A percentile compares a stretch with the other conserved stretches of the same genome.
These are phyloP conservation scores for Papilio dardanus DNA, from an alignment of 1,140 invertebrate species.

Conservation along the genomic window DNA sequence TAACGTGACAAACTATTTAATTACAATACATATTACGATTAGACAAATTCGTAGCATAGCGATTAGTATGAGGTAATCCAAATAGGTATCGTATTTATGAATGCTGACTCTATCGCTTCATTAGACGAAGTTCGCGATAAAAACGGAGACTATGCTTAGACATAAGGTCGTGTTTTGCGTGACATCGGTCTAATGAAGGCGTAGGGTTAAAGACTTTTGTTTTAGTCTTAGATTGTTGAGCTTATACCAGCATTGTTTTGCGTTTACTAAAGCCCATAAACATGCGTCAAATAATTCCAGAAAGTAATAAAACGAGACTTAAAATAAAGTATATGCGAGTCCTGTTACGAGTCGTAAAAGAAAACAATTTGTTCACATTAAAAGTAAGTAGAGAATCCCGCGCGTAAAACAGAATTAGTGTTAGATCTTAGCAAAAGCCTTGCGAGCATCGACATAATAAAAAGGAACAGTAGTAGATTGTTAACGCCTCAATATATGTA, in stretches of 20 bases:
- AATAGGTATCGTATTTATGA: neutral
- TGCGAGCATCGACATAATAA: constrained; percentile 2
- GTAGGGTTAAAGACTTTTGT: too few relatives aligned
- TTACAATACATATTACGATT: neutral
- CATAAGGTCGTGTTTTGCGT: too few relatives aligned
- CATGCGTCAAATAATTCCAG: too few relatives aligned
- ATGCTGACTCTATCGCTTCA: too few relatives aligned
- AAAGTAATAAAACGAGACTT: too few relatives aligned
- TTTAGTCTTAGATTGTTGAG: too few relatives aligned
- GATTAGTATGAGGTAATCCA: neutral
- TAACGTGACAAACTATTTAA: constrained; percentile 3
- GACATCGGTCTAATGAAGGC: too few relatives aligned
- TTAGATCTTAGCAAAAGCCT: neutral
- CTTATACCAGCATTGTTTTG: too few relatives aligned
- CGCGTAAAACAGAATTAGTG: constrained; percentile 18
- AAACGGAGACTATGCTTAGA: too few relatives aligned
- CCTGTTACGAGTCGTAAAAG: neutral
- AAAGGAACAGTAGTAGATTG: constrained; percentile 3
- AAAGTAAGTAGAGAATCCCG: neutral
- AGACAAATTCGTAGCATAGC: neutral
- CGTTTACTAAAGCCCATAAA: too few relatives aligned
- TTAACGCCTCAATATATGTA: neutral
- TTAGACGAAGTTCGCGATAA: too few relatives aligned
- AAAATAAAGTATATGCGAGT: neutral
- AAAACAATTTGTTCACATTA: constrained; percentile 20